Evolutionary conservation across 2,113 vertebrate genomes (phyloP).

Genomic region (Erinaceus europaeus): DNA sequence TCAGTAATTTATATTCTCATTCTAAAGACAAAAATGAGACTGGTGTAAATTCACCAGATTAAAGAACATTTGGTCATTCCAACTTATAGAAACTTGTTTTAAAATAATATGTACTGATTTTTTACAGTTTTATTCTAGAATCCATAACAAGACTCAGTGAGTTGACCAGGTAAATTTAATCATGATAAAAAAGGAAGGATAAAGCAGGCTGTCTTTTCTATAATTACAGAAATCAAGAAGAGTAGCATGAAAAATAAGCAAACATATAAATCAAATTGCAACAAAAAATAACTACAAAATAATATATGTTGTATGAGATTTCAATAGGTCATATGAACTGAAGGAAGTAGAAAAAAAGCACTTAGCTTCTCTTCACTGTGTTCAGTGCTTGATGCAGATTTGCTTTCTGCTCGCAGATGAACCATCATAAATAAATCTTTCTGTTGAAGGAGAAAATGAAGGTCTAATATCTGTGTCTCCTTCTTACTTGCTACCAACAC

Average conservation of each 20-base stretch:
- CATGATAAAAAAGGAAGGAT: not conserved
- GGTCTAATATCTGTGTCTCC: no score
- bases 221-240: not conserved
- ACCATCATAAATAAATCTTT: not conserved
- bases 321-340: not conserved
- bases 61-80: conserved; percentile 21
- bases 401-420: not conserved
- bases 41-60: not conserved
- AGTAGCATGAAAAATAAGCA: conserved; percentile 8
- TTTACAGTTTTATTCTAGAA: not conserved
- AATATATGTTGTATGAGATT: not conserved
- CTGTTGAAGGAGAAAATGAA: no score
- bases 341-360: not conserved
- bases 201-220: not conserved
- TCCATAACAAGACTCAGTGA: not conserved
- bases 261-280: not conserved
- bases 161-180: not conserved
- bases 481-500: not conserved
- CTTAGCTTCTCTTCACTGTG: not conserved
- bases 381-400: not conserved
- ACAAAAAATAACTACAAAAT: not conserved
- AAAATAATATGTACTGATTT: conserved; percentile 19
- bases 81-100: not conserved
- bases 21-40: not conserved
- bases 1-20: not conserved